A percentile compares a stretch with the other conserved stretches of the same genome.
phyloP scores from a whole-genome alignment of 1,140 invertebrate species.

The Venturia canescens region DNA sequence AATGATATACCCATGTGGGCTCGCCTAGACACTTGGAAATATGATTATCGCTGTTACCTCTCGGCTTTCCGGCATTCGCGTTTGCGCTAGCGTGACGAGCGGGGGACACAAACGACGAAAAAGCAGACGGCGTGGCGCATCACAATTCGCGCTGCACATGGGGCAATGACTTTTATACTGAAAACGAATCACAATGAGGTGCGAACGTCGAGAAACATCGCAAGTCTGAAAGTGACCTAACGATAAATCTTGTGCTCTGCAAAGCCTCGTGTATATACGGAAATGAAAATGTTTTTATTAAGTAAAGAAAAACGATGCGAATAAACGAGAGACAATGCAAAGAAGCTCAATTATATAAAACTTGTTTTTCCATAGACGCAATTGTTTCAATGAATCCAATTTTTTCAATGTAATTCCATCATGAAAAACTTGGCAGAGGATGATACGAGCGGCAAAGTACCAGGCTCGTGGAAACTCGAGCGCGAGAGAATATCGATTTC shows the following conservation, averaged over 20 bases:
- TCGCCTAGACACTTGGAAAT: too few species aligned
- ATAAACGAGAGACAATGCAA: too few species aligned
- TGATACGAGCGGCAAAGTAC: slow-evolving; percentile 13
- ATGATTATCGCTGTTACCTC: neutral
- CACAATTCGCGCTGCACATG: neutral
- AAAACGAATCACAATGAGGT: neutral
- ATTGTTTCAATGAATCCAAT: too few species aligned
- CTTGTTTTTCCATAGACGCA: too few species aligned
- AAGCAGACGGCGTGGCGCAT: slow-evolving; percentile 8
- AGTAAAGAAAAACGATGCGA: too few species aligned
- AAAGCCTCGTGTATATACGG: too few species aligned
- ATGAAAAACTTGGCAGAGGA: neutral
- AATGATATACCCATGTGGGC: too few species aligned
- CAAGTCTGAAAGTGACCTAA: neutral
- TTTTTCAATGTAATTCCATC: neutral
- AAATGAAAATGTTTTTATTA: too few species aligned
- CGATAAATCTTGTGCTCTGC: too few species aligned
- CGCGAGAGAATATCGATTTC: slow-evolving; percentile 39
- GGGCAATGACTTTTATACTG: neutral
- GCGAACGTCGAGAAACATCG: neutral
- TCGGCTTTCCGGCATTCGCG: neutral
- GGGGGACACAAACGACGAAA: neutral
- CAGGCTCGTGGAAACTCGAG: neutral
- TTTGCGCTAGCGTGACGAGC: neutral
- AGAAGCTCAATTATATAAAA: too few species aligned